Evolutionary conservation across 2,113 vertebrate genomes (phyloP), one percentile per base, ranked within the genome.

Genomic region (Lophius piscatorius): DNA sequence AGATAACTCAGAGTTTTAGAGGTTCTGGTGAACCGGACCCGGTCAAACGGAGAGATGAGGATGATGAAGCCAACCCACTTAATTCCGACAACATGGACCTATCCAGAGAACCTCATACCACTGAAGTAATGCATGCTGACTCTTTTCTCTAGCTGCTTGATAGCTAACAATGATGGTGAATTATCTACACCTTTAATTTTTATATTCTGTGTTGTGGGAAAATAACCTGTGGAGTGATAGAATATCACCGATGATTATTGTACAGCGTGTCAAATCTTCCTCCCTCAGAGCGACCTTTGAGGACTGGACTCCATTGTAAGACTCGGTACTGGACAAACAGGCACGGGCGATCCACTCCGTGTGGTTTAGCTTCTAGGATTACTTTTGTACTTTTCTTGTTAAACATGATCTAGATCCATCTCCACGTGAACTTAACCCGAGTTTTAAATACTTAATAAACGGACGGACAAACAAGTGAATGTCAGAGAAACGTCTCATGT

Each of bases 331-430:
- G 51, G n/a, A 71, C 70, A 74, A 64, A 69, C 74, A 78, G 70
- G 55, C 70, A 59, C 42, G 70, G 64, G 31, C 14, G 14, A 58
- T 50, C 74, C 63, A 80, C 78, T 74, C 58, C 75, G 38, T 87
- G 76, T 85, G 79, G 76, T 82, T 90, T 85, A 90, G 90, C 60
- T 91, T 89, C 87, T 89, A 90, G 86, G 86, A 52, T 80, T 77
- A 80, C 66, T 71, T 80, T 86, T 78, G 63, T 42, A 9, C 69
- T 33, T 22, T 33, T 47, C 39, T 76, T 89, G 70, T 85, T 83
- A 84, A 86, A 76, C 78, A 81, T 85, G 83, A 77, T 85, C 80
- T 90, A 88, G 81, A 78, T 78, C 33, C 79, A 62, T 88, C 59
- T 85, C 66, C 34, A 56, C 78, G 76, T 87, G 49, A 81, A 80